phyloP scores from a whole-genome alignment of 2,888 invertebrate genomes.

The Nasonia oneida region DNA sequence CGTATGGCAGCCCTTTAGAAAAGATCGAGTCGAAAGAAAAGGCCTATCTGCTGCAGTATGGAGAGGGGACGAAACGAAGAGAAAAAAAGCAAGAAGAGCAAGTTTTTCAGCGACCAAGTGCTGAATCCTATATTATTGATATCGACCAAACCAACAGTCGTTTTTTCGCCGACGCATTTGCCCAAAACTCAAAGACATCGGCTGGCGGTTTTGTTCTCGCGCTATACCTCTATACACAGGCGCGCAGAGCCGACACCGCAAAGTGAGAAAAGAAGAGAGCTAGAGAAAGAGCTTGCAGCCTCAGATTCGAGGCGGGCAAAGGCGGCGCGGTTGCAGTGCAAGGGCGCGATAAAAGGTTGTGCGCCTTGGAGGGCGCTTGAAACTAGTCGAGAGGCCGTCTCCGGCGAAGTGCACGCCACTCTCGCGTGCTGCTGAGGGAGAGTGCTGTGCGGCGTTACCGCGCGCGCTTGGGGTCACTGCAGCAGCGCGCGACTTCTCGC shows the following conservation, averaged over 20 bases:
- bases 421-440: neutral
- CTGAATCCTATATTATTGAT: no score
- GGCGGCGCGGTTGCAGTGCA: constrained; percentile 36
- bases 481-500: neutral
- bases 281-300: constrained; percentile 41
- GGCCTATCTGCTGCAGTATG: neutral
- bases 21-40: constrained; percentile 49
- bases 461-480: neutral
- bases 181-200: neutral
- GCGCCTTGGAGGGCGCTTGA: constrained; percentile 62
- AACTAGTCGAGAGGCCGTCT: constrained; percentile 44
- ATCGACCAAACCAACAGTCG: neutral
- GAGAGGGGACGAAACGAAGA: constrained; percentile 23
- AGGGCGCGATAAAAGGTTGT: constrained; percentile 66
- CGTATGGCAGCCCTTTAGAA: constrained; percentile 20
- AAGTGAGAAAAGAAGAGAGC: constrained; percentile 23
- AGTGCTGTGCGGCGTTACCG: neutral
- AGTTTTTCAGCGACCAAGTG: neutral
- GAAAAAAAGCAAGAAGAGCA: constrained; percentile 16
- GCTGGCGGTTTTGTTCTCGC: neutral
- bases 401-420: constrained; percentile 27
- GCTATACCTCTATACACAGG: no score
- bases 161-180: neutral
- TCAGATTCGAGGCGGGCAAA: constrained; percentile 38
- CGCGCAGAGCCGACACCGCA: neutral